Evolutionary conservation across 2,113 vertebrate species (phyloP).

Genomic region (Danionella cerebrum): DNA sequence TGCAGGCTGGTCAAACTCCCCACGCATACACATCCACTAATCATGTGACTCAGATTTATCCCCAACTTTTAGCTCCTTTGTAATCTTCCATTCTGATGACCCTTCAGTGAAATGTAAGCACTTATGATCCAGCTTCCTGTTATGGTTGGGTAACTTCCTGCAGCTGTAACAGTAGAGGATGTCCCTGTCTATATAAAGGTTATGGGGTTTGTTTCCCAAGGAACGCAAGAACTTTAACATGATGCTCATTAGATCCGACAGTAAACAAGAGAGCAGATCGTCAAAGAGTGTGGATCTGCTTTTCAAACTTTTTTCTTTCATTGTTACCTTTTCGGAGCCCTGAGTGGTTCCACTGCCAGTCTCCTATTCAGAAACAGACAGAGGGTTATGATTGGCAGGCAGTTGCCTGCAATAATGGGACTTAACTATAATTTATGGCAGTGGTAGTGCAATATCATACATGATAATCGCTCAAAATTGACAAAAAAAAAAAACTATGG

Average conservation of each 20-base stretch:
- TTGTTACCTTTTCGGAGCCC: conserved; percentile 44
- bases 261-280: background rate
- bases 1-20: too few species aligned
- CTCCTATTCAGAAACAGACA: conserved; percentile 49
- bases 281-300: background rate
- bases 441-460: background rate
- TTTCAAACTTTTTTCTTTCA: background rate
- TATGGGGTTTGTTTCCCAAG: too few species aligned
- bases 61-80: too few species aligned
- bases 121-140: background rate
- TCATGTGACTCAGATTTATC: too few species aligned
- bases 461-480: background rate
- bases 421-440: background rate
- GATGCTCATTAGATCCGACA: background rate
- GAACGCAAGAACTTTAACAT: too few species aligned
- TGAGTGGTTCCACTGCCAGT: conserved; percentile 47
- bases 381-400: conserved; percentile 38
- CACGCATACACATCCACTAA: too few species aligned
- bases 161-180: too few species aligned
- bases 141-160: background rate
- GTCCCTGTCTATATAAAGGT: too few species aligned
- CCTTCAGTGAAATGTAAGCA: background rate
- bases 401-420: conserved; percentile 22
- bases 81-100: too few species aligned
- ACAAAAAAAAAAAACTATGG: background rate